Conservation (phyloP, 2,797 vertebrate genomes). For the Tokudaia muenninki region DNA sequence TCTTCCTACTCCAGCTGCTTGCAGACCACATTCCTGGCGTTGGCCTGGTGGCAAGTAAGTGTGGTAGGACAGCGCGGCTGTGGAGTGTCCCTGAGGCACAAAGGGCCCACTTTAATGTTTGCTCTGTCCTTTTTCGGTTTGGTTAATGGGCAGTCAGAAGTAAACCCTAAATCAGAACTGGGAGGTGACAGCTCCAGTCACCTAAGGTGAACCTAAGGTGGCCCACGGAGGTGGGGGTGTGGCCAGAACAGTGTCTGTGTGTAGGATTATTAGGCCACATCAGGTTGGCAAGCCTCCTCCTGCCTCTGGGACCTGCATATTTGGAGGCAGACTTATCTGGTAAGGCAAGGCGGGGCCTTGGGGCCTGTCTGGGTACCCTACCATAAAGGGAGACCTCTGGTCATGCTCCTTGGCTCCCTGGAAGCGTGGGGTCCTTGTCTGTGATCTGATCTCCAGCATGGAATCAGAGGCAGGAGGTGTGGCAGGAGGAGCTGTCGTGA, state of each 20-base stretch:
- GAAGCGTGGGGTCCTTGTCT: background rate
- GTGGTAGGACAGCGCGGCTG: accelerated
- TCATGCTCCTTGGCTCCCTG: accelerated
- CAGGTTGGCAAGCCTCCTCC: background rate
- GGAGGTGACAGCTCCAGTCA: background rate
- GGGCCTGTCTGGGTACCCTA: background rate
- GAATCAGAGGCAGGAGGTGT: background rate
- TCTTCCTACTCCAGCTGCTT: constrained; percentile 94
- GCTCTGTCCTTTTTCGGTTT: background rate
- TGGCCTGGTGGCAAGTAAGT: constrained; percentile 96
- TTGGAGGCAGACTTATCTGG: background rate
- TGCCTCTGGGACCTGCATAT: background rate
- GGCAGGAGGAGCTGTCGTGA: background rate
- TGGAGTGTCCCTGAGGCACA: accelerated
- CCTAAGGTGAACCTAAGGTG: background rate
- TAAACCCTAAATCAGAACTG: background rate
- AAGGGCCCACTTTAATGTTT: background rate
- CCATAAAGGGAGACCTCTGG: background rate
- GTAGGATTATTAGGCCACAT: background rate
- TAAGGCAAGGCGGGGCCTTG: background rate
- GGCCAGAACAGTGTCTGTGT: background rate
- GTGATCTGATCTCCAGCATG: background rate
- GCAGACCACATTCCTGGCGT: constrained; percentile 94
- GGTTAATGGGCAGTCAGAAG: background rate
- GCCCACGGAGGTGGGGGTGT: background rate